Base-by-base conservation (phyloP, 2,888 invertebrate genomes). In the Deilephila porcellus region DNA sequence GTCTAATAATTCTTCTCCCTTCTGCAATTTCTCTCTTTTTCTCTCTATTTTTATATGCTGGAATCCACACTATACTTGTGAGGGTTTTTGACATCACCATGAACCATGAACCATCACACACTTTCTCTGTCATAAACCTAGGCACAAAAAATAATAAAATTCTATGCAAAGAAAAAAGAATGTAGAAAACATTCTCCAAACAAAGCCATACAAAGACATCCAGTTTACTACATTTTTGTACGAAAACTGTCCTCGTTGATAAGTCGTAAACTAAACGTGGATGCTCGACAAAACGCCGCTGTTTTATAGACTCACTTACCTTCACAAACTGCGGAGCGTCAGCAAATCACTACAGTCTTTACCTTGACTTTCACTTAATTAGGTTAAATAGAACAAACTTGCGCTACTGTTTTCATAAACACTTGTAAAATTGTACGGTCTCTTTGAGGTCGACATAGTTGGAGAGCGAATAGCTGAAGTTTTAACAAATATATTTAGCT, bases 261-360 rank as follows among this genome's bases (percentile, higher is more conserved):
- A 62, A 32, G 32, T 62, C 62, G 62, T 62, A 62, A 62, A 62
- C 32, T 62, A 32, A 32, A 32, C 19, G 32, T 17, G n/a, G 56
- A 53, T 45, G 11, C 56, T 56, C 56, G 56, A n/a, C 56, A 56
- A 56, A 56, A 56, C 19, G 62, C 19, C 32, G 60, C 5, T 7
- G 29, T 34, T 62, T 62, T 62, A 62, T 32, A 32, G 32, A 62
- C 62, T 17, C 29, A 56, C 62, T 62, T 62, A 62, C 62, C 62
- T 17, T 32, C 32, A 62, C 19, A 29, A 32, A 62, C 19, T 17
- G 62, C 1, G 7, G 29, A 29, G 19, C 62, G 17, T 62, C 62
- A 62, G 29, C 32, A 62, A 32, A 29, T 62, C 17, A 34, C 29
- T 62, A 32, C 62, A 29, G 0, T 32, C 32, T 17, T 62, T 62